Conservation (phyloP, 2,888 invertebrate species). For the Lasius platythorax region DNA sequence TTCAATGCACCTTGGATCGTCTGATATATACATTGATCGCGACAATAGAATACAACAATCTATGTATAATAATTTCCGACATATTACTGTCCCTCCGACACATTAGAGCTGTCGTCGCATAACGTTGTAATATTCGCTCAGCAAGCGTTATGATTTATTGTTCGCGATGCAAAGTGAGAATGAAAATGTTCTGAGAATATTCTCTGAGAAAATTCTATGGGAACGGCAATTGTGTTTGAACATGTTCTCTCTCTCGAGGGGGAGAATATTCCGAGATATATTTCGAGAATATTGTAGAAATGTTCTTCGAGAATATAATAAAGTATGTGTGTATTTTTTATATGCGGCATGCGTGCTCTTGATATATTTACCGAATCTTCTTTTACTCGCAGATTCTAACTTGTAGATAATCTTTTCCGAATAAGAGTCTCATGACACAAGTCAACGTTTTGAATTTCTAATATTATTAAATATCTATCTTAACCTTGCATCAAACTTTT, state of each 20-base stretch:
- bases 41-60: slow-evolving; percentile 39
- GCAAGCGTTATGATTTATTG: slow-evolving; percentile 8
- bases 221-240: neutral
- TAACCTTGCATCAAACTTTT: neutral
- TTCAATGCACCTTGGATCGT: slow-evolving; percentile 26
- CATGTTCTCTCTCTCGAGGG: neutral
- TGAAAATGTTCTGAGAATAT: slow-evolving; percentile 37
- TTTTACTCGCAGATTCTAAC: neutral
- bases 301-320: neutral
- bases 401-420: neutral
- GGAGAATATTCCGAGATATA: neutral
- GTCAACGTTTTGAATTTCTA: neutral
- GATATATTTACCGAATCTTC: neutral
- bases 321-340: neutral
- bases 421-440: neutral
- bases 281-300: neutral
- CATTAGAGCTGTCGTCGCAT: slow-evolving; percentile 7
- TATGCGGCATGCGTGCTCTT: too few species aligned
- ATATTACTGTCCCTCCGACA: slow-evolving; percentile 11
- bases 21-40: slow-evolving; percentile 6
- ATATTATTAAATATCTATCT: neutral
- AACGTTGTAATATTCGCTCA: slow-evolving; percentile 34
- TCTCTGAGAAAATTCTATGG: slow-evolving; percentile 17
- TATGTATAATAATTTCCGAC: slow-evolving; percentile 25
- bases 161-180: slow-evolving; percentile 14